Base-by-base conservation (phyloP, 2,888 invertebrate genomes). In the Epistrophella euchroma region DNA sequence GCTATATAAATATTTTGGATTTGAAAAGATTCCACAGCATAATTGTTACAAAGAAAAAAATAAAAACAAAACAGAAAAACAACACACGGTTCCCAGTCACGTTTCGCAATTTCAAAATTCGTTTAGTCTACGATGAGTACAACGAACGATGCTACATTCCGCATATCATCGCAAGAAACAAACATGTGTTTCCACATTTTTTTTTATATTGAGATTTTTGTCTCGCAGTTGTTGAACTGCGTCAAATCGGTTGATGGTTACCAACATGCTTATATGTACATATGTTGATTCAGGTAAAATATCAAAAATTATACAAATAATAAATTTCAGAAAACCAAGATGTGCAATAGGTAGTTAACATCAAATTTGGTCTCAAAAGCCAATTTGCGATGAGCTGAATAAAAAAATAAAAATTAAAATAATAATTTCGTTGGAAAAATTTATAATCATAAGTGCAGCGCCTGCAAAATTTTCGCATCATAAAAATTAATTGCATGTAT, bases 21-120 rank as follows among this genome's bases (percentile, higher is more conserved):
- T 62, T 19, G 37, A 50, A 40, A 43, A 43, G 45, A 55, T 43
- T 56, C 13, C 15, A 58, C 28, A 60, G 52, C n/a, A 43, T 43
- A 43, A 43, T 15, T 37, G 13, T 37, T 13, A 13, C 4, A 43
- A 58, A 66, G 35, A 25, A n/a, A 10, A n/a, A 60, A 60, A 60
- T 25, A 22, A 37, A 40, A 19, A 35, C 37, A 35, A 40, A 40
- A 40, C 1, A 32, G 6, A 10, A 35, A 1, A 40, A 43, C 6
- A 60, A 40, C 17, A 22, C 60, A 56, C 35, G 64, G 50, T 56
- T 10, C 17, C 4, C 17, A 50, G 70, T 79, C 80, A 80, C 75
- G 80, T 75, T 75, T 70, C 17, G 68, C 70, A 80, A 80, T 80
- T 70, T 45, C 28, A 74, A 74, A 74, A 74, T 80, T 68, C 74